Evolutionary conservation across 2,888 invertebrate genomes (phyloP), one percentile per base, ranked within the genome.

Genomic region (Phaedon cochleariae): DNA sequence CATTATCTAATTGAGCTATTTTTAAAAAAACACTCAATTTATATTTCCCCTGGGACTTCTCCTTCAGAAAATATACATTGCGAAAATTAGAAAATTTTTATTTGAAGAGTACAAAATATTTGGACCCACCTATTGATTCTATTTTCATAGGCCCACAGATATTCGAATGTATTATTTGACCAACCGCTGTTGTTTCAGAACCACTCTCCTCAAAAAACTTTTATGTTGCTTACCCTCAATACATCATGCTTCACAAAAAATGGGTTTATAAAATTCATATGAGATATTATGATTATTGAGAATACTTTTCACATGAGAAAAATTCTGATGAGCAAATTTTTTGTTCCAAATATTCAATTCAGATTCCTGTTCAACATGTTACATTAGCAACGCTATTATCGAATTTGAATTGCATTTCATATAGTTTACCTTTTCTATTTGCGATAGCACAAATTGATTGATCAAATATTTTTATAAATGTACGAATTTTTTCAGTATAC

Each of bases 211-310:
- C 6, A 26, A 26, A 26, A 5, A 5, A 6, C 6, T 41, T 41
- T 21, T 49, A 49, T 49, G 49, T 49, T 49, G 49, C 21, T 49
- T 49, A 49, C 49, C 21, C 49, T 49, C 49, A 49, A 49, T 2
- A 49, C 21, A 22, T 22, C n/a, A n/a, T n/a, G 26, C 26, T 21
- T 49, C 22, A 21, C 20, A 49, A 21, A 49, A 49, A 49, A 9
- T 49, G 22, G 3, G 18, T 12, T 49, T 12, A 2, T 17, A 2
- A 48, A 3, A 9, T 48, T 48, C 4, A 17, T 18, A 48, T 10
- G 48, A 17, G 7, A 48, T 17, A 4, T 48, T 18, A 17, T 48
- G n/a, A n/a, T 9, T 10, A 3, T 48, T 48, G 6, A 18, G 41
- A 41, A 48, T 17, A 17, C 7, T 48, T 26, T 26, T 26, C 3